Base-by-base conservation (phyloP, 1,140 invertebrate genomes). In the Fopius arisanus region DNA sequence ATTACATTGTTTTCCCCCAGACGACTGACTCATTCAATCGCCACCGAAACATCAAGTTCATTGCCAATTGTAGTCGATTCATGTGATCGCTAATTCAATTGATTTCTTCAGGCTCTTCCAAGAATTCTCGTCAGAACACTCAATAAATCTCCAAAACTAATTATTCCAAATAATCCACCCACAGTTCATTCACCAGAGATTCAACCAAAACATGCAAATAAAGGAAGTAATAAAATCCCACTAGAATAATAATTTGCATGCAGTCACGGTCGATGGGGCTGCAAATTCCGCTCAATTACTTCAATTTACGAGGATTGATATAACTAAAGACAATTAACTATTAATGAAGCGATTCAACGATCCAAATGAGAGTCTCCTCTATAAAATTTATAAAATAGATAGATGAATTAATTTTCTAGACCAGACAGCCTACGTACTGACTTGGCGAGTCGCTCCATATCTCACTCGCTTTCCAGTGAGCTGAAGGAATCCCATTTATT, bases 361-460 rank as follows among this genome's bases (percentile, higher is more conserved):
- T 31, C 28, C n/a, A 43, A 26, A 76, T 48, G 37, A n/a, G n/a
- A n/a, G n/a, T n/a, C n/a, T n/a, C n/a, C n/a, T n/a, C n/a, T n/a
- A n/a, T n/a, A n/a, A n/a, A 40, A 33, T 68, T 59, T 48, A 63
- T 59, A 63, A 65, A 26, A 59, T 14, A 62, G 72, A 10, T 41
- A 48, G 23, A 41, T 69, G 26, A 51, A 69, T 41, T 21, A 21
- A 69, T 37, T 37, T 37, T 37, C 12, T 28, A 33, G 54, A 48
- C 37, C n/a, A 40, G 33, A 62, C 21, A 43, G 28, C 21, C 41
- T 78, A 81, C 81, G 72, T 81, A 82, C 81, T 80, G 76, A 80
- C 80, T 81, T 82, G 76, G 68, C 75, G 68, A 63, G 62, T 59
- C 65, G 70, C 71, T 82, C 78, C 81, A 82, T 82, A 67, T 80